Base-by-base conservation (phyloP, 2,797 vertebrate species). In the Leptodactylus fallax region DNA sequence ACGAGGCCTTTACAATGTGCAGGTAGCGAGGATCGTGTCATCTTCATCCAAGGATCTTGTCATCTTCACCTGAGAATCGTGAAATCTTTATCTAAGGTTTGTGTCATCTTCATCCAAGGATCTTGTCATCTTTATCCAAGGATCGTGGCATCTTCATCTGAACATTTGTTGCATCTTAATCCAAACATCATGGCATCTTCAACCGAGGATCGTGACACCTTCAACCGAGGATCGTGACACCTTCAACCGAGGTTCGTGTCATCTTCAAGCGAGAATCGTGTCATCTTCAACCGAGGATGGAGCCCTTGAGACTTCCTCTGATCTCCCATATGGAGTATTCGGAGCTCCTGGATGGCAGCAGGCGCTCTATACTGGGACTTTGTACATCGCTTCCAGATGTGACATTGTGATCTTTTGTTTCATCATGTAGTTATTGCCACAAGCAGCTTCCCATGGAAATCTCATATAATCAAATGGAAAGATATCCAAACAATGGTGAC, bases 391-490 rank as follows among this genome's bases (percentile, higher is more conserved):
- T 78, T 78, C 86, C 86, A 87, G 86, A 87, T 87, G 86, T 87
- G 86, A 87, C 86, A n/a, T 53, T 12, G 21, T 69, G 80, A 87
- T 76, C 86, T 82, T 56, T 61, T 82, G 69, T 81, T 71, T 53
- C n/a, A 63, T 36, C 79, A 61, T 79, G 47, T 76, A 87, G 63
- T 76, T 65, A 81, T 53, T 16, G 25, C 23, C 72, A 17, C 76
- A 51, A 83, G 55, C 58, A 36, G 47, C 74, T 87, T 87, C 86
- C 86, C 86, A 87, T 82, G 86, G 61, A 87, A 83, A 63, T 17
- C 17, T 56, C 71, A 4, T 74, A 13, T 36, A 65, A 49, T 55
- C 36, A 67, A 65, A 78, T 19, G 19, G 27, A 72, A 53, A 17
- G 14, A 67, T 51, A 25, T 23, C 14, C 36, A 36, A 36, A 36